Evolutionary conservation across 2,113 vertebrate species (phyloP).

Genomic region (Lepus europaeus): DNA sequence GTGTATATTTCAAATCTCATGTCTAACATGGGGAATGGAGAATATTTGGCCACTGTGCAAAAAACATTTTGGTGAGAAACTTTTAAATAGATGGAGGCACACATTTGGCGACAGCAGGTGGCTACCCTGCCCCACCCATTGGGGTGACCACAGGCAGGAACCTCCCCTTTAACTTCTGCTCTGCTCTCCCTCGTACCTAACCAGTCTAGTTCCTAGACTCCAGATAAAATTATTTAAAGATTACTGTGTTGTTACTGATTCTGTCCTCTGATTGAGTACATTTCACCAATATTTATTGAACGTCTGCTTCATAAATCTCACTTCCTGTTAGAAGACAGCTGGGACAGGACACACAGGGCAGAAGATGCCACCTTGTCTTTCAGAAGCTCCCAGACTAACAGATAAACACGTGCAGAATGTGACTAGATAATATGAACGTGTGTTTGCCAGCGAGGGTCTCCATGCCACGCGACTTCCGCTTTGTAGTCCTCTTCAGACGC

Average conservation of each 20-base stretch:
- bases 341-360: not conserved
- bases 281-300: conserved; percentile 47
- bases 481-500: not conserved
- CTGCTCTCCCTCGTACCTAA: not conserved
- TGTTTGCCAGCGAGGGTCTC: not conserved
- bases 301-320: conserved; percentile 29
- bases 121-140: not conserved
- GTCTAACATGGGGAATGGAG: not conserved
- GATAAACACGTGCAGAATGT: not conserved
- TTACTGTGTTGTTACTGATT: conserved; percentile 18
- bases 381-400: not conserved
- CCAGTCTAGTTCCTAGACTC: not conserved
- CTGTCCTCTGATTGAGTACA: conserved; percentile 3
- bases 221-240: not conserved
- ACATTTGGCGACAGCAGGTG: not conserved
- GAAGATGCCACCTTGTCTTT: not conserved
- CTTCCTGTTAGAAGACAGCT: not conserved
- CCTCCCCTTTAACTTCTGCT: not conserved
- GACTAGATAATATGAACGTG: not conserved
- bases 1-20: not conserved
- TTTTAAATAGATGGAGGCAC: not conserved
- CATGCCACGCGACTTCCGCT: not conserved
- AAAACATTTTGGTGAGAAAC: conserved; percentile 27
- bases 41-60: not conserved
- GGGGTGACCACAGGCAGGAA: not conserved